Evolutionary conservation across 2,113 vertebrate genomes (phyloP).

Genomic region (Hippocampus mohnikei): DNA sequence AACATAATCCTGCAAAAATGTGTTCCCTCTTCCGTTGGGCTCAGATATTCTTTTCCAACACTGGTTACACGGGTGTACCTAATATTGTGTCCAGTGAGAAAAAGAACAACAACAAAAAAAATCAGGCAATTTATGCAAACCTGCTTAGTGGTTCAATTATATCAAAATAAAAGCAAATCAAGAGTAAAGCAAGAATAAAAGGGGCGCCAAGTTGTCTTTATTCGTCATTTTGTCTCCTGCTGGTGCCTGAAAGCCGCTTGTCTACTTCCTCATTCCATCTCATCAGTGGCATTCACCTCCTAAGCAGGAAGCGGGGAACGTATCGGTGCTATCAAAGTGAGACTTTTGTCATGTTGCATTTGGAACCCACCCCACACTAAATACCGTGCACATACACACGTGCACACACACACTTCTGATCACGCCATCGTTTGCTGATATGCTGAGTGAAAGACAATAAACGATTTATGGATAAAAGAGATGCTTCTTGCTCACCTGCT

Average conservation of each 20-base stretch:
- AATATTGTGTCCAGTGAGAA: no score
- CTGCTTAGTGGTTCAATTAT: no score
- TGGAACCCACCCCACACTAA: slow-evolving; percentile 55
- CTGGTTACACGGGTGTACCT: no score
- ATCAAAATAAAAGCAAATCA: no score
- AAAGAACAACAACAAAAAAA: no score
- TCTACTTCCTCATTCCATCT: slow-evolving; percentile 71
- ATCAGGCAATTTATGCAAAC: no score
- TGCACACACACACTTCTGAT: slow-evolving; percentile 54
- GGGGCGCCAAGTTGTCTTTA: slow-evolving; percentile 25
- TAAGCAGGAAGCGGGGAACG: slow-evolving; percentile 57
- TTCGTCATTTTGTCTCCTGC: slow-evolving; percentile 30
- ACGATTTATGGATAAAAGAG: slow-evolving; percentile 44
- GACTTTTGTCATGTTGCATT: slow-evolving; percentile 73
- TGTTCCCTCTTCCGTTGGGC: no score
- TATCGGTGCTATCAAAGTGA: slow-evolving; percentile 70
- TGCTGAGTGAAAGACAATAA: slow-evolving; percentile 58
- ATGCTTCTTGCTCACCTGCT: slow-evolving; percentile 42
- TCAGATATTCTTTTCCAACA: no score
- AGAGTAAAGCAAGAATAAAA: slow-evolving; percentile 14
- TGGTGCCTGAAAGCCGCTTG: slow-evolving; percentile 63
- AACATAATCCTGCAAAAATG: no score
- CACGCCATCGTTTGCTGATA: slow-evolving; percentile 65
- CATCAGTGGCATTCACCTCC: slow-evolving; percentile 69
- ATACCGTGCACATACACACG: slow-evolving; percentile 31